Conservation (phyloP, 2,797 vertebrate species). For the Macropodus opercularis region DNA sequence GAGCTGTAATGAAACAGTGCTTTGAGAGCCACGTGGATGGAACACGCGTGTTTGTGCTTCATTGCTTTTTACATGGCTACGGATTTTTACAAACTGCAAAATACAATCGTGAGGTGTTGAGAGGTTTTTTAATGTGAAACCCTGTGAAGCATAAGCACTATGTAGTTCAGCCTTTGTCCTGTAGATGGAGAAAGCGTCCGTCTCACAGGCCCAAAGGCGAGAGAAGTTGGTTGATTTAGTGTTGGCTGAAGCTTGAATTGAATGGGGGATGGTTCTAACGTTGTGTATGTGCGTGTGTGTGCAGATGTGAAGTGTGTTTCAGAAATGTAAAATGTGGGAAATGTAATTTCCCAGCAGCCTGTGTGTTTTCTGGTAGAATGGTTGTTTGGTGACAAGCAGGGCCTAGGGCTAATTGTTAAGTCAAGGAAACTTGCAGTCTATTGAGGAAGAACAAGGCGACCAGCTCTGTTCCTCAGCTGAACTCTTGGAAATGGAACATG, state of each 20-base stretch:
- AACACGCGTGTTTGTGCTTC: constrained; percentile 49
- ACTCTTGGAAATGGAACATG: constrained; percentile 41
- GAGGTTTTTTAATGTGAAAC: constrained; percentile 59
- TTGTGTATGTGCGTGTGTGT: constrained; percentile 24
- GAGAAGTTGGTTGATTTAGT: constrained; percentile 38
- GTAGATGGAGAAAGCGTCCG: constrained; percentile 49
- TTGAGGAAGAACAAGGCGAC: constrained; percentile 32
- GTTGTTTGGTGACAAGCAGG: constrained; percentile 33
- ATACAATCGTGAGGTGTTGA: constrained; percentile 65
- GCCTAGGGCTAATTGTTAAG: constrained; percentile 57
- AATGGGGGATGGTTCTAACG: constrained; percentile 34
- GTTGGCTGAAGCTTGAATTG: constrained; percentile 39
- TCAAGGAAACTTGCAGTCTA: constrained; percentile 45
- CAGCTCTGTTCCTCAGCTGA: constrained; percentile 25
- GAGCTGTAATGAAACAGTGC: constrained; percentile 57
- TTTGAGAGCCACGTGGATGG: constrained; percentile 50
- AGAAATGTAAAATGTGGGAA: constrained; percentile 43
- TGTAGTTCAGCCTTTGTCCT: constrained; percentile 55
- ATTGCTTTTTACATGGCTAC: constrained; percentile 49
- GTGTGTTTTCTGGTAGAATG: constrained; percentile 34
- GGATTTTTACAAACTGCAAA: constrained; percentile 67
- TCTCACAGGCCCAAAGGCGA: constrained; percentile 35
- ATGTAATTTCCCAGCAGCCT: constrained; percentile 51
- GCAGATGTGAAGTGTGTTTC: constrained; percentile 43
- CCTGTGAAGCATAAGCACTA: constrained; percentile 49